Percentiles rank a stretch among this genome's conserved stretches.
Evolutionary conservation across 2,888 invertebrate genomes (phyloP).

Genomic region (Mesoligia furuncula): DNA sequence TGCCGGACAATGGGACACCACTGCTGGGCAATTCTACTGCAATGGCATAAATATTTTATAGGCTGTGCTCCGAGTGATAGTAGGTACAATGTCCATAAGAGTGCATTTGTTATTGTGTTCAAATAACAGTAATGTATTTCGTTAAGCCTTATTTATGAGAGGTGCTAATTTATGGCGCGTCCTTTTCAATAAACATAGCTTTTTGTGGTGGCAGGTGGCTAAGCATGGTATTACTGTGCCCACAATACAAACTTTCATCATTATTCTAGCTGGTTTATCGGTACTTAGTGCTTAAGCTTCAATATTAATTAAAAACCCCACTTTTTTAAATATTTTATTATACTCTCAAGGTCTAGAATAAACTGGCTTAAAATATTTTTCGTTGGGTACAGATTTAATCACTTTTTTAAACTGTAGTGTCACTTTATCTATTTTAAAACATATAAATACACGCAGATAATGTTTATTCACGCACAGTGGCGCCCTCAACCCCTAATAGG

Average conservation of each 20-base stretch:
- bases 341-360: not conserved
- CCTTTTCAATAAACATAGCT: constrained; percentile 27
- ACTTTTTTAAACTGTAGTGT: too few species aligned
- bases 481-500: too few species aligned
- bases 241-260: constrained; percentile 8
- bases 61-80: not conserved
- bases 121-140: constrained; percentile 8
- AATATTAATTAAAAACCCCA: not conserved
- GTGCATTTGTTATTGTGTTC: not conserved
- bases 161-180: constrained; percentile 15
- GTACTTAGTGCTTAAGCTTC: constrained; percentile 1
- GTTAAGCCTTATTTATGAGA: constrained; percentile 29
- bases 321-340: not conserved
- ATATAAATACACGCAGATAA: too few species aligned
- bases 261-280: constrained; percentile 1
- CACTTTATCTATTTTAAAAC: too few species aligned
- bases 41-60: not conserved
- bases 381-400: too few species aligned
- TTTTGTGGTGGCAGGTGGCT: constrained; percentile 11
- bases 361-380: not conserved
- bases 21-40: not conserved
- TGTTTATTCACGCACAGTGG: too few species aligned
- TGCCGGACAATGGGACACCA: too few species aligned
- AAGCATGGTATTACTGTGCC: not conserved
- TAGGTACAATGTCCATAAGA: not conserved